These are phyloP conservation scores for Mallotus villosus DNA, from an alignment of 2,797 vertebrate genomes.

Conservation along the genomic window DNA sequence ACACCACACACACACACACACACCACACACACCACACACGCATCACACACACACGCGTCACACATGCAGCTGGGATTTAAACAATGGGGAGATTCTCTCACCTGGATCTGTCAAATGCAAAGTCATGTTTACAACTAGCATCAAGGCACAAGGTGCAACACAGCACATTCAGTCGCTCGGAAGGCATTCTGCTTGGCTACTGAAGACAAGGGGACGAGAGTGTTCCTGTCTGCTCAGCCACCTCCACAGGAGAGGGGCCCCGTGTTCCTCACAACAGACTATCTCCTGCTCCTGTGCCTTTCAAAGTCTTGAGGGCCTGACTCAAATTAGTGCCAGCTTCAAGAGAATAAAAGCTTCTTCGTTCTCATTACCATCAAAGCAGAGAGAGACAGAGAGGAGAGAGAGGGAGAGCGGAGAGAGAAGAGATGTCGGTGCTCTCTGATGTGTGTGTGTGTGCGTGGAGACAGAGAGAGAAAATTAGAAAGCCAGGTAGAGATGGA, in stretches of 20 bases:
- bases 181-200: no score
- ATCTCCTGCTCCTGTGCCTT: slow-evolving; percentile 42
- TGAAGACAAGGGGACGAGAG: no score
- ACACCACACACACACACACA: background rate
- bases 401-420: background rate
- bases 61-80: background rate
- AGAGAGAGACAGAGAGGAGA: background rate
- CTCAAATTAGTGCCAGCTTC: slow-evolving; percentile 39
- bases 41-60: background rate
- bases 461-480: no score
- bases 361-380: slow-evolving; percentile 42
- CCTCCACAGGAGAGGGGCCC: no score
- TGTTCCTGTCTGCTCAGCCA: no score
- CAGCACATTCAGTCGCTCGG: no score
- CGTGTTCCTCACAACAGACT: slow-evolving; percentile 20
- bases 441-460: no score
- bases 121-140: no score
- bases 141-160: no score
- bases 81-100: background rate
- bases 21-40: background rate
- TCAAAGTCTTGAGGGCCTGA: slow-evolving; percentile 32
- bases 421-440: background rate
- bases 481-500: no score
- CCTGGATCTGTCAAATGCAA: background rate
- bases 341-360: slow-evolving; percentile 35